phyloP scores from a whole-genome alignment of 2,888 invertebrate genomes.

The Alcis repandata region DNA sequence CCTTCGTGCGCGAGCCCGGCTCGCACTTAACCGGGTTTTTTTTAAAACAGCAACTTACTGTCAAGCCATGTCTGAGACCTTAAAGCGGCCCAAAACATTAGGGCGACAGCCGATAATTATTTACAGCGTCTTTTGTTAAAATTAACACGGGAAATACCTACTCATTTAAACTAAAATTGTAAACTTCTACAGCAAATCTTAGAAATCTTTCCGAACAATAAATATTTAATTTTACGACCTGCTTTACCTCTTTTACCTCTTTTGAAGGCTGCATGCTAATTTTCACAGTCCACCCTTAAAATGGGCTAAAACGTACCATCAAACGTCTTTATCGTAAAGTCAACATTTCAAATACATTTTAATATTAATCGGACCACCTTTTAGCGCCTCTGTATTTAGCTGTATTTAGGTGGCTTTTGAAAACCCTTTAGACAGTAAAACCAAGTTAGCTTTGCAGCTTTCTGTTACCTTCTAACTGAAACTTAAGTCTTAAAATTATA shows the following conservation, averaged over 20 bases:
- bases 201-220: too few species aligned
- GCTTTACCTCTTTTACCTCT: neutral
- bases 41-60: too few species aligned
- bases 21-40: too few species aligned
- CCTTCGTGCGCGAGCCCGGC: too few species aligned
- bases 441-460: slow-evolving; percentile 40
- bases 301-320: slow-evolving; percentile 48
- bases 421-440: slow-evolving; percentile 59
- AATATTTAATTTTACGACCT: neutral
- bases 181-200: too few species aligned
- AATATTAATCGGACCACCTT: slow-evolving; percentile 72
- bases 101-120: too few species aligned
- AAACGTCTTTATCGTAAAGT: slow-evolving; percentile 68
- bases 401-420: slow-evolving; percentile 63
- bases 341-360: slow-evolving; percentile 60
- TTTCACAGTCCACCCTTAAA: slow-evolving; percentile 61
- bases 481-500: slow-evolving; percentile 18
- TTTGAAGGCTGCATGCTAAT: slow-evolving; percentile 55
- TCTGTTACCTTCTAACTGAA: slow-evolving; percentile 6
- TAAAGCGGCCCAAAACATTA: too few species aligned
- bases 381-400: slow-evolving; percentile 81
- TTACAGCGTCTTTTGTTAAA: too few species aligned
- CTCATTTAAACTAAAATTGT: too few species aligned
- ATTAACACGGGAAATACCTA: too few species aligned
- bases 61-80: too few species aligned